Evolutionary conservation across 2,113 vertebrate species (phyloP), one percentile per base, ranked within the genome.

Genomic region (Nothocercus nigrocapillus): DNA sequence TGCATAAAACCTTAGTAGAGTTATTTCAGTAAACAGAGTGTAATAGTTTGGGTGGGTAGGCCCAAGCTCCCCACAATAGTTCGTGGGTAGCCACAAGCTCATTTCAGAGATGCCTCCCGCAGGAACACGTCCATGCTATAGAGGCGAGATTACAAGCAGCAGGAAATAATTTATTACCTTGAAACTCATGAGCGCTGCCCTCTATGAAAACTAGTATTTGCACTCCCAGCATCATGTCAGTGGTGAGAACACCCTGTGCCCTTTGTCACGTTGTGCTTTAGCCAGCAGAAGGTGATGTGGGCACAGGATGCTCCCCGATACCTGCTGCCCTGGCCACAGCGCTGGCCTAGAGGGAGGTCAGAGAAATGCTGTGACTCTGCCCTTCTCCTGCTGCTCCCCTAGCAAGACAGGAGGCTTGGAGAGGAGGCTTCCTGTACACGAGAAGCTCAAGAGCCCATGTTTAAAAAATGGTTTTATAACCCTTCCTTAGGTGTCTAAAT

Each of bases 1-100:
- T 94, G 96, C 95, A 92, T 51, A 92, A 92, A 85, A 45, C n/a
- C 76, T 89, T 93, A 92, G 74, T 20, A 81, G 88, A 90, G 89
- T 95, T 94, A 36, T 91, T 94, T 69, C 64, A 72, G 91, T 82
- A 90, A 94, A 78, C 67, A 80, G 38, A 30, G 54, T 59, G 78
- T 92, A 94, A 72, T 30, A 82, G 87, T 82, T 64, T 59, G 90
- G 44, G 45, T 45, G 45, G 16, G 45, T 45, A 45, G 45, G 45
- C 45, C 45, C 45, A 18, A 45, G 45, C 45, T 45, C 15, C 16
- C 45, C 45, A 45, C 45, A 45, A 18, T 18, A 45, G 45, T 45
- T 18, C 18, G 45, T 62, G 90, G 44, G 53, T 82, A 54, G 67
- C 67, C 44, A 80, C 62, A 83, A 77, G 30, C 20, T 72, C 85